Conservation (phyloP, 2,113 vertebrate species). For the Mastomys natalensis region DNA sequence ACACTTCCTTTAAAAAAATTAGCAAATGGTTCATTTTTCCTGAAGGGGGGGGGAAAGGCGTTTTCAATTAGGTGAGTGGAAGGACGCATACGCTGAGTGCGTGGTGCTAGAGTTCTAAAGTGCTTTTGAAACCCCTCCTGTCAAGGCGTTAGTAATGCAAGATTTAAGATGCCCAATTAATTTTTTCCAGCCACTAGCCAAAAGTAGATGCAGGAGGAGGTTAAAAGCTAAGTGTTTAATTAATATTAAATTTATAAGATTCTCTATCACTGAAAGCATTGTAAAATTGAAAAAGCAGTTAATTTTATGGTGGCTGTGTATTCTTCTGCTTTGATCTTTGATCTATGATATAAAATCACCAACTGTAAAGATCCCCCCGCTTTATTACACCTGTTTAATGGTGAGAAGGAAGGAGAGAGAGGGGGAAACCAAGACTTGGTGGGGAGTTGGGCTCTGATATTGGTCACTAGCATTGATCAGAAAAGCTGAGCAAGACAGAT, state of each 20-base stretch:
- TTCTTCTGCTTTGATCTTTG: constrained; percentile 90
- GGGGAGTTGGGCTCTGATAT: not conserved
- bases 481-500: not conserved
- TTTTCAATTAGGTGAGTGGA: constrained; percentile 86
- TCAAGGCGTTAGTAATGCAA: constrained; percentile 86
- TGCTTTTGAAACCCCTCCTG: constrained; percentile 86
- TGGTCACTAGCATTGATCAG: not conserved
- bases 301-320: constrained; percentile 89
- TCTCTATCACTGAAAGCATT: constrained; percentile 89
- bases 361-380: constrained; percentile 82
- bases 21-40: constrained; percentile 78
- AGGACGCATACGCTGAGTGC: constrained; percentile 79
- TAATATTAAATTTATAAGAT: constrained; percentile 93
- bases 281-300: constrained; percentile 91
- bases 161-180: constrained; percentile 91
- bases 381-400: constrained; percentile 82
- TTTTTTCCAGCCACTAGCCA: constrained; percentile 89
- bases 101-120: constrained; percentile 85
- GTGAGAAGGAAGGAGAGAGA: constrained; percentile 56
- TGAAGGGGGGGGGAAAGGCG: not conserved
- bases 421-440: not conserved
- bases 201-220: constrained; percentile 89
- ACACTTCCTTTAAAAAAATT: constrained; percentile 63
- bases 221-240: constrained; percentile 93
- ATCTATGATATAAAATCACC: constrained; percentile 85